A percentile compares a stretch with the other conserved stretches of the same genome.
These are phyloP conservation scores for Thalpophila matura DNA, from an alignment of 2,888 invertebrate species.

Conservation along the genomic window DNA sequence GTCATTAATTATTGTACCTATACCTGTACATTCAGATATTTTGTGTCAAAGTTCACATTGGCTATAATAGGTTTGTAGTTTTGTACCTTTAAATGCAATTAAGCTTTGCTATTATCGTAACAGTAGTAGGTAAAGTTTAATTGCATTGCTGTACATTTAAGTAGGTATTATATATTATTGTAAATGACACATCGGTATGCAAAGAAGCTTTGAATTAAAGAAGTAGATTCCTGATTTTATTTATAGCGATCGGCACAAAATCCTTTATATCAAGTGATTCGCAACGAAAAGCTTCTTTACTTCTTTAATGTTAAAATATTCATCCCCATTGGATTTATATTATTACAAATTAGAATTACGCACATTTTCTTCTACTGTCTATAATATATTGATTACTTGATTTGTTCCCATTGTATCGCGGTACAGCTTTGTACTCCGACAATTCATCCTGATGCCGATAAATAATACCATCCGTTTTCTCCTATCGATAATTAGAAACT, in stretches of 20 bases:
- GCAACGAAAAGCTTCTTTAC: constrained; percentile 21
- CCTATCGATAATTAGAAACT: constrained; percentile 78
- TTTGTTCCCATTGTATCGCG: constrained; percentile 64
- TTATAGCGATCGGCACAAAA: constrained; percentile 31
- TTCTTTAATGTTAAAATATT: constrained; percentile 59
- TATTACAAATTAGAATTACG: constrained; percentile 62
- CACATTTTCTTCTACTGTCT: constrained; percentile 63
- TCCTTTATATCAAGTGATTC: constrained; percentile 35
- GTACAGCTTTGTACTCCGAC: constrained; percentile 57
- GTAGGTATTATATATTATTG: constrained; percentile 34
- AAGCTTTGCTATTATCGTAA: constrained; percentile 32
- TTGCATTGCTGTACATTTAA: constrained; percentile 53
- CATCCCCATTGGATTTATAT: constrained; percentile 40
- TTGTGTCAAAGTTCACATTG: constrained; percentile 66
- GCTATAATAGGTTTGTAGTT: no score
- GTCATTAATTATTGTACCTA: constrained; percentile 20
- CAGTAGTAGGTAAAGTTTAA: constrained; percentile 55
- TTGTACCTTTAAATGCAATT: constrained; percentile 47
- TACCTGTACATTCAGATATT: constrained; percentile 40
- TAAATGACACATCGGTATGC: constrained; percentile 33
- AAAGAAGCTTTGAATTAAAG: constrained; percentile 20
- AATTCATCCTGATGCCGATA: constrained; percentile 68
- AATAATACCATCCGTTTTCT: constrained; percentile 72
- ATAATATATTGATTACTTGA: constrained; percentile 65
- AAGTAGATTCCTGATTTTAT: constrained; percentile 29